These are phyloP conservation scores for Neomonachus schauinslandi DNA, from an alignment of 2,113 vertebrate species.

Conservation along the genomic window DNA sequence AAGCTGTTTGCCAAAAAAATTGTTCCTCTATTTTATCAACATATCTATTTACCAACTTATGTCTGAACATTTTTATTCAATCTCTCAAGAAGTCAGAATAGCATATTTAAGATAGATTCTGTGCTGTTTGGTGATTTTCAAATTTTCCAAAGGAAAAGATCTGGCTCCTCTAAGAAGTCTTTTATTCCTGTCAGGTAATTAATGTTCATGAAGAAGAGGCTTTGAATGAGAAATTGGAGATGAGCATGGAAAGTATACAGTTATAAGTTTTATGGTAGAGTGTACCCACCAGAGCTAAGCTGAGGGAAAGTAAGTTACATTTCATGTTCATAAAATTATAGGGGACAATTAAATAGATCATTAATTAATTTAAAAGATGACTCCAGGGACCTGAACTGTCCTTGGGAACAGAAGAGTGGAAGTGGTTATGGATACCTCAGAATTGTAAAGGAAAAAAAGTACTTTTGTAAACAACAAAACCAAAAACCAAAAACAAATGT, in stretches of 20 bases:
- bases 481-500: neutral
- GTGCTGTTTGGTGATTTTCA: neutral
- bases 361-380: constrained; percentile 9
- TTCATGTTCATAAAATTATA: neutral
- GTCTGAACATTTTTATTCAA: neutral
- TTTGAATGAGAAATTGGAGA: neutral
- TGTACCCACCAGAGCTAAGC: neutral
- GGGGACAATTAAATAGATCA: neutral
- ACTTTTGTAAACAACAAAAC: neutral
- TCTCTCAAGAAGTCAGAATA: constrained; percentile 13
- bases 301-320: neutral
- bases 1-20: neutral
- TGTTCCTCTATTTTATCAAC: neutral
- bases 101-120: neutral
- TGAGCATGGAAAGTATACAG: neutral
- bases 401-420: neutral
- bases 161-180: neutral
- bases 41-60: neutral
- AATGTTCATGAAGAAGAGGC: neutral
- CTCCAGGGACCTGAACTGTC: neutral
- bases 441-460: neutral
- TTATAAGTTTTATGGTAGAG: neutral
- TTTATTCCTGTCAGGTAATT: neutral
- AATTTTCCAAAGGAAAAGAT: neutral
- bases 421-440: neutral